Percentiles rank a stretch among this genome's conserved stretches.
Conservation (phyloP, 2,888 invertebrate genomes). For the Atherix ibis region DNA sequence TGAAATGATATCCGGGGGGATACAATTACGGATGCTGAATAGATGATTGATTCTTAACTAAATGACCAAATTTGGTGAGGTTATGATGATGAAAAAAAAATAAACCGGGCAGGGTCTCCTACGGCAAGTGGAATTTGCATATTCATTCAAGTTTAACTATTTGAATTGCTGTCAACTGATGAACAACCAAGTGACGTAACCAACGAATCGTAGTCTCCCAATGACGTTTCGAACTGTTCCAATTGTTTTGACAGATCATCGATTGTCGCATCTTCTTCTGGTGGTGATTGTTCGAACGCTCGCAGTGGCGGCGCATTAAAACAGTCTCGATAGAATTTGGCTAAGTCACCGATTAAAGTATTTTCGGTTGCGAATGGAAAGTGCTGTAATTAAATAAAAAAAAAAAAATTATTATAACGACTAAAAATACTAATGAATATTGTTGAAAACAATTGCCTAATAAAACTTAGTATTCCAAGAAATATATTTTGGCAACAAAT, state of each 20-base stretch:
- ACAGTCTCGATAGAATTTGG: conserved; percentile 33
- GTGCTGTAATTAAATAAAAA: conserved; percentile 15
- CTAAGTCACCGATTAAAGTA: conserved; percentile 31
- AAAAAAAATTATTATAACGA: not conserved
- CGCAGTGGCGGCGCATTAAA: conserved; percentile 25
- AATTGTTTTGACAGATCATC: conserved; percentile 30
- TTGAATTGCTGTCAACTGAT: conserved; percentile 14
- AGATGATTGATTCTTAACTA: too few relatives aligned
- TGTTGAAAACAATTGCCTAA: too few relatives aligned
- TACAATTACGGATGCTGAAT: too few relatives aligned
- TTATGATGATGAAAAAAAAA: too few relatives aligned
- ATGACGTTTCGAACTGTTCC: conserved; percentile 32
- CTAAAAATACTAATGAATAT: not conserved
- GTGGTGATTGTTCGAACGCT: conserved; percentile 10
- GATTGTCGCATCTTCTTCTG: conserved; percentile 12
- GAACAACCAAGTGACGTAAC: conserved; percentile 26
- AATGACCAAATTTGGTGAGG: too few relatives aligned
- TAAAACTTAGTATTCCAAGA: too few relatives aligned
- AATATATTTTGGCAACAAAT: too few relatives aligned
- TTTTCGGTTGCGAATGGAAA: conserved; percentile 33
- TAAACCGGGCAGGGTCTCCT: too few relatives aligned
- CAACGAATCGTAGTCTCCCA: conserved; percentile 31
- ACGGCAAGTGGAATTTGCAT: too few relatives aligned
- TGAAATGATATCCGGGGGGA: too few relatives aligned
- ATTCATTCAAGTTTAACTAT: too few relatives aligned